These are phyloP conservation scores for Phrynosoma blainvillii DNA, from an alignment of 2,113 vertebrate genomes.

Conservation along the genomic window DNA sequence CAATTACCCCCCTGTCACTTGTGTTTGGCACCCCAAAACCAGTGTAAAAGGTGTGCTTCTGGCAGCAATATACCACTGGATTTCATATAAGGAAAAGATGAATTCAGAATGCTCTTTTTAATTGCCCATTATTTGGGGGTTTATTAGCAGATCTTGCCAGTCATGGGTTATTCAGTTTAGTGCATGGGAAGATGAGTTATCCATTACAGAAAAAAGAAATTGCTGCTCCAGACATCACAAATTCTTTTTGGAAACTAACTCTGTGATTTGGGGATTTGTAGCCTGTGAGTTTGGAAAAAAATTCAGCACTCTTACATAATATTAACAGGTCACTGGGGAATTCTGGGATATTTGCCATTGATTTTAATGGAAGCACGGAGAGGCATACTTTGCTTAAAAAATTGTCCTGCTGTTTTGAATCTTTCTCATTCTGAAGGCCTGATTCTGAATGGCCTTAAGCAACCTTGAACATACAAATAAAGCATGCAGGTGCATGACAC, in stretches of 20 bases:
- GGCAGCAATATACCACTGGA: not conserved
- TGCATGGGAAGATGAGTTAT: not conserved
- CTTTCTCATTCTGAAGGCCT: not conserved
- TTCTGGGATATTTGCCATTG: not conserved
- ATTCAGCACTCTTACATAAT: not conserved
- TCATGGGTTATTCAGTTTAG: not conserved
- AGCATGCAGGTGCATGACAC: not conserved
- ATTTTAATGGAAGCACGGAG: not conserved
- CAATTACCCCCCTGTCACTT: not conserved
- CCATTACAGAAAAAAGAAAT: not conserved
- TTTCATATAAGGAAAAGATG: not conserved
- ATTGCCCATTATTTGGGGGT: not conserved
- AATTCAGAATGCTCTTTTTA: not conserved
- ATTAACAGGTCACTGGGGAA: not conserved
- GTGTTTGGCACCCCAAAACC: not conserved
- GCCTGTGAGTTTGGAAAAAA: constrained; percentile 6
- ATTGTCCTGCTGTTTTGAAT: not conserved
- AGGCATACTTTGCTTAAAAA: not conserved
- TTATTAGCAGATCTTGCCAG: not conserved
- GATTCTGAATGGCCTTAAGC: not conserved
- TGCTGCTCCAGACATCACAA: not conserved
- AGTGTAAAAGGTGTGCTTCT: not conserved
- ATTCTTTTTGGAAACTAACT: not conserved
- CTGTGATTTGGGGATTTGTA: not conserved
- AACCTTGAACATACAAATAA: not conserved